Conservation (phyloP, 2,888 invertebrate species). For the Polymixis flavicincta region DNA sequence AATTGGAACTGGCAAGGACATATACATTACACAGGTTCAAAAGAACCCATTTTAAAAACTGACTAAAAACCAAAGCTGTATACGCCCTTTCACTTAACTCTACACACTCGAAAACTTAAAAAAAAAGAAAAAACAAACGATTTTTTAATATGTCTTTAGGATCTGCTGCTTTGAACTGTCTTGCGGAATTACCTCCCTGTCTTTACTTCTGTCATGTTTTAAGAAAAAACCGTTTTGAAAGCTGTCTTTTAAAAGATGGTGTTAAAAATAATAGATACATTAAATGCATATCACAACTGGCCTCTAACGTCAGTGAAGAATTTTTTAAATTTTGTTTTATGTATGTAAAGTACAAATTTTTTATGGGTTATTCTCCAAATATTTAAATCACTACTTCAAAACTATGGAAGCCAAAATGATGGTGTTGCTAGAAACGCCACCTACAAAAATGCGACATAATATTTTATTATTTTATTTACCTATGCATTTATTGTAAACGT, state of each 20-base stretch:
- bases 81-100: slow-evolving; percentile 70
- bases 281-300: slow-evolving; percentile 85
- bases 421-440: slow-evolving; percentile 77
- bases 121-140: slow-evolving; percentile 77
- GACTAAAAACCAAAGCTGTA: slow-evolving; percentile 62
- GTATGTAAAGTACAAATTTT: slow-evolving; percentile 85
- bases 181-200: slow-evolving; percentile 61
- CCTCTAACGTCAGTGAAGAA: slow-evolving; percentile 68
- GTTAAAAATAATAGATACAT: slow-evolving; percentile 62
- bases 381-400: slow-evolving; percentile 79
- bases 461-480: slow-evolving; percentile 63
- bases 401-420: slow-evolving; percentile 89
- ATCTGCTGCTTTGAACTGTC: slow-evolving; percentile 84
- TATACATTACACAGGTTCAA: slow-evolving; percentile 33
- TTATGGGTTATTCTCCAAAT: slow-evolving; percentile 67
- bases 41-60: slow-evolving; percentile 27
- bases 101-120: slow-evolving; percentile 82
- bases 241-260: slow-evolving; percentile 74
- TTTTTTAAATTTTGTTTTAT: slow-evolving; percentile 61
- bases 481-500: slow-evolving; percentile 75
- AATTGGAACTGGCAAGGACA: slow-evolving; percentile 52
- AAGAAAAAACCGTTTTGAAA: slow-evolving; percentile 65
- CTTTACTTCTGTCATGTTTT: slow-evolving; percentile 50
- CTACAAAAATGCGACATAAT: slow-evolving; percentile 79
- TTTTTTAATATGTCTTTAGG: slow-evolving; percentile 86